Conservation (phyloP, 2,113 vertebrate genomes). For the Pomatostomus ruficeps region DNA sequence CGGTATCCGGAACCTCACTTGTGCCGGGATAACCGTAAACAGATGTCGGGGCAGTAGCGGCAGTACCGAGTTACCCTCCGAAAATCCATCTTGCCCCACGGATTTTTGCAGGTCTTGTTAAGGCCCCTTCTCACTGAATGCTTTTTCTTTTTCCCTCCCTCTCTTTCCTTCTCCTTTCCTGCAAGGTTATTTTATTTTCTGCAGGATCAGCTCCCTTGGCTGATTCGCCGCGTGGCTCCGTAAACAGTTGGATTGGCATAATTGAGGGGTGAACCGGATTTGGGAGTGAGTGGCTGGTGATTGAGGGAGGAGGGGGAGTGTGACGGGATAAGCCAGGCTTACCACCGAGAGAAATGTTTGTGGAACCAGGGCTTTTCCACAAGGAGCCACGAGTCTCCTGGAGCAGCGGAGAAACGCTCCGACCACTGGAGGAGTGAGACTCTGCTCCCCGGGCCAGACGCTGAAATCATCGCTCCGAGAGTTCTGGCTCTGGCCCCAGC, state of each 20-base stretch:
- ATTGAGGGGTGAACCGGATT: constrained; percentile 46
- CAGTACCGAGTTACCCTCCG: constrained; percentile 29
- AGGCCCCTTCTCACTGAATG: background rate
- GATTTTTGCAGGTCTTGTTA: constrained; percentile 31
- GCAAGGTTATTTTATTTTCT: background rate
- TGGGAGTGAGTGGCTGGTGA: constrained; percentile 51
- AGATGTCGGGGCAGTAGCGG: constrained; percentile 46
- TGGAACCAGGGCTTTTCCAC: constrained; percentile 14
- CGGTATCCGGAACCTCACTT: constrained; percentile 60
- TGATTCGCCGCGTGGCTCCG: background rate
- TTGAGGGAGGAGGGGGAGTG: constrained; percentile 23
- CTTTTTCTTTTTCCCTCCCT: background rate
- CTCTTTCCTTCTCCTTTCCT: background rate
- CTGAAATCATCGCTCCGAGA: background rate
- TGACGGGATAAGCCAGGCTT: constrained; percentile 24
- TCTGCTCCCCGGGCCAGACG: background rate
- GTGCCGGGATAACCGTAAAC: constrained; percentile 54
- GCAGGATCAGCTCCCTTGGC: constrained; percentile 43
- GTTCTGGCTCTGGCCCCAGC: background rate
- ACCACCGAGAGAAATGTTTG: background rate
- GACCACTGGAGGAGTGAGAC: background rate
- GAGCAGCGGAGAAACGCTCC: background rate
- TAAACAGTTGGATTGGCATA: constrained; percentile 51
- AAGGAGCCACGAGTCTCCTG: constrained; percentile 24
- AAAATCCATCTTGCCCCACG: constrained; percentile 12